Evolutionary conservation across 2,888 invertebrate species (phyloP).

Genomic region (Acrobeloides nanus): DNA sequence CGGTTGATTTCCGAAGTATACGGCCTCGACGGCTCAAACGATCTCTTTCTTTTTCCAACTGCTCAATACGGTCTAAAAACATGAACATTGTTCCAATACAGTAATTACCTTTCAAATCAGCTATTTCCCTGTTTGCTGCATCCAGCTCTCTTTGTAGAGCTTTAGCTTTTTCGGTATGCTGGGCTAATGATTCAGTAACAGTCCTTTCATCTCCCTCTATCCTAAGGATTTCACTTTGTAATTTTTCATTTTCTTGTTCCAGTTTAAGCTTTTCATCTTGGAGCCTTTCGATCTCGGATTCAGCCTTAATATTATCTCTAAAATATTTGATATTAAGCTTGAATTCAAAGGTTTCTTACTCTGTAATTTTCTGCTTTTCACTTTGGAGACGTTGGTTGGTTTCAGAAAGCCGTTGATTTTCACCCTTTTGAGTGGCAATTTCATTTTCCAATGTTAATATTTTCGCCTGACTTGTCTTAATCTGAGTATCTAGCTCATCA

Average conservation of each 20-base stretch:
- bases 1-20: too few species aligned
- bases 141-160: constrained; percentile 36
- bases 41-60: too few species aligned
- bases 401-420: constrained; percentile 46
- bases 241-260: constrained; percentile 45
- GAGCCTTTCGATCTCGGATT: constrained; percentile 35
- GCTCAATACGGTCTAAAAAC: too few species aligned
- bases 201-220: constrained; percentile 34
- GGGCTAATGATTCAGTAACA: constrained; percentile 34
- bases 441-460: constrained; percentile 47
- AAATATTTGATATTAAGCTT: constrained; percentile 17
- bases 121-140: constrained; percentile 28
- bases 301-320: constrained; percentile 46
- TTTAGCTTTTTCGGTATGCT: constrained; percentile 36
- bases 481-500: constrained; percentile 49
- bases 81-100: too few species aligned
- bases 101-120: constrained; percentile 23
- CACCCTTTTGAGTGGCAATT: constrained; percentile 32
- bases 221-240: constrained; percentile 34
- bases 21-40: too few species aligned
- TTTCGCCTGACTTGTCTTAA: constrained; percentile 50
- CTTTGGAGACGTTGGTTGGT: constrained; percentile 47
- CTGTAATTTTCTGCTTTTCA: constrained; percentile 47
- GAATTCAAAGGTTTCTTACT: constrained; percentile 18
- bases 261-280: constrained; percentile 48